These are phyloP conservation scores for Ips nitidus DNA, from an alignment of 1,140 invertebrate species.

Conservation along the genomic window DNA sequence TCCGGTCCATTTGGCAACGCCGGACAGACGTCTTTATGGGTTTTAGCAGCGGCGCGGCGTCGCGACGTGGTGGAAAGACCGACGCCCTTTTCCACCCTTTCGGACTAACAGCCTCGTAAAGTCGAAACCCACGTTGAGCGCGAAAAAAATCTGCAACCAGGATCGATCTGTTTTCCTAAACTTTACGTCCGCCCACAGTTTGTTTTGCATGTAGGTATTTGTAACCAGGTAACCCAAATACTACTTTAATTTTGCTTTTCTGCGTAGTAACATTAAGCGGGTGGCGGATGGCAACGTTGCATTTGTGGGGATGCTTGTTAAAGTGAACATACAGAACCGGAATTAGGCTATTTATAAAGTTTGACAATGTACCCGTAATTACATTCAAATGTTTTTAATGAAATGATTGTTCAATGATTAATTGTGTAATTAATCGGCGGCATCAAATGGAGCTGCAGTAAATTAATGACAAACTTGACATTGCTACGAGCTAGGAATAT, in stretches of 20 bases:
- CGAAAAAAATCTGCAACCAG: too few species aligned
- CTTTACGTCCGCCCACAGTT: background rate
- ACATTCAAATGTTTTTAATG: too few species aligned
- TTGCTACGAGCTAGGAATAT: too few species aligned
- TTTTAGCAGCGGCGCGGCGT: constrained; percentile 20
- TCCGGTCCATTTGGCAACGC: constrained; percentile 30
- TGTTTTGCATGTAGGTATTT: constrained; percentile 5
- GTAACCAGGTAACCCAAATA: constrained; percentile 14
- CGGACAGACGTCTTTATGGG: constrained; percentile 33
- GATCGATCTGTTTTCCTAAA: background rate
- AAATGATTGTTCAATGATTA: too few species aligned
- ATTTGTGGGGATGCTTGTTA: background rate
- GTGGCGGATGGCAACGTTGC: background rate
- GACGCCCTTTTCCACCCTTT: constrained; percentile 22
- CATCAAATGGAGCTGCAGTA: too few species aligned
- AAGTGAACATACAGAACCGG: too few species aligned
- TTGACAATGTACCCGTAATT: too few species aligned
- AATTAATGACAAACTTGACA: too few species aligned
- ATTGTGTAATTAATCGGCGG: too few species aligned
- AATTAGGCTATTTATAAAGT: too few species aligned
- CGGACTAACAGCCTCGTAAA: background rate
- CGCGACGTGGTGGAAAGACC: constrained; percentile 20
- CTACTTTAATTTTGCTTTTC: background rate
- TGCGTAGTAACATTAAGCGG: constrained; percentile 2
- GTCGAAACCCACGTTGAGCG: too few species aligned